Evolutionary conservation across 2,797 vertebrate genomes (phyloP), one percentile per base, ranked within the genome.

Genomic region (Pangasius sanitwongsei): DNA sequence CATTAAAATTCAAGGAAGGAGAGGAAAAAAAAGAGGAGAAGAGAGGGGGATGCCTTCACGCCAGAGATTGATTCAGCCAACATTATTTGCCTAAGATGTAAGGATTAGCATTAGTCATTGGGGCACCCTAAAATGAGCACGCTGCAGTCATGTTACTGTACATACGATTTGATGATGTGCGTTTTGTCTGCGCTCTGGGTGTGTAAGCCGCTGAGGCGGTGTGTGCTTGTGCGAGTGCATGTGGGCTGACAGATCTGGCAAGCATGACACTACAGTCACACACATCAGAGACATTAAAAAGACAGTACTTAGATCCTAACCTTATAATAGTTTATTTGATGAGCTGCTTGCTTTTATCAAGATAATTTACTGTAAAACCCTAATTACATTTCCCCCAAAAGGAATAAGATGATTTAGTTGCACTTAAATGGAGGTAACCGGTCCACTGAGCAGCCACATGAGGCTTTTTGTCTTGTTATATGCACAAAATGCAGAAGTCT

Each of bases 1-100:
- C 90, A 93, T 93, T 92, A 91, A 92, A 89, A 92, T 93, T 92
- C 90, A 88, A 92, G 91, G 89, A 92, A 93, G 90, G 93, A 92
- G 83, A 92, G 90, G 89, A 92, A 92, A 61, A 91, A 89, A 91
- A 89, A 90, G 82, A 88, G 80, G 67, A 93, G 81, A 85, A 83
- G 53, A 87, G 61, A 90, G 77, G 87, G 90, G 89, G 90, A 90
- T 93, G 92, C 91, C 91, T 91, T 92, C 81, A 91, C 87, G 63
- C 86, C 87, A 86, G 87, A 92, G 83, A 89, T 90, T 86, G 91
- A 91, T 91, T 90, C 90, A 91, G 87, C 77, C 88, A 89, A 88
- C 70, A 80, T 92, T 92, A 88, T 92, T 91, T 91, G 88, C 75
- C 77, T 86, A 87, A 89, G 50, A 88, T 86, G 85, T 90, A 91